These are phyloP conservation scores for Parnassius apollo DNA, from an alignment of 2,888 invertebrate species.

Conservation along the genomic window DNA sequence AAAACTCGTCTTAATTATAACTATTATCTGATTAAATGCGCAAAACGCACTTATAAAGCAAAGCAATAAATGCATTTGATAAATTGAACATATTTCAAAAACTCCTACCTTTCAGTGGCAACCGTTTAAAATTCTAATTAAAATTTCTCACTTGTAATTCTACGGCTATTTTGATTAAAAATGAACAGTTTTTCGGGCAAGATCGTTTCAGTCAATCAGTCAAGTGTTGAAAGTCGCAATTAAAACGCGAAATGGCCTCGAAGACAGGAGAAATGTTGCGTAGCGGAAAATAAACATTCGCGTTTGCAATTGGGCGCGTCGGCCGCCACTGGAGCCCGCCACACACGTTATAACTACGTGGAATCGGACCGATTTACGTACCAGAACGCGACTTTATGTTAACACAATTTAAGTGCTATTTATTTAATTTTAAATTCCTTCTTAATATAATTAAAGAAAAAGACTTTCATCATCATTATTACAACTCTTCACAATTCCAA, in stretches of 20 bases:
- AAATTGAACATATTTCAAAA: not conserved
- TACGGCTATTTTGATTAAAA: slow-evolving; percentile 10
- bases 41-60: slow-evolving; percentile 6
- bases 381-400: not conserved
- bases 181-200: slow-evolving; percentile 21
- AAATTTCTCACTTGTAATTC: slow-evolving; percentile 14
- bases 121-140: slow-evolving; percentile 2
- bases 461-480: too few species aligned
- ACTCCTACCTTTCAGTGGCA: not conserved
- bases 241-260: slow-evolving; percentile 47
- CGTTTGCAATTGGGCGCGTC: slow-evolving; percentile 60
- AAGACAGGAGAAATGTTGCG: slow-evolving; percentile 53
- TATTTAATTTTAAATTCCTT: too few species aligned
- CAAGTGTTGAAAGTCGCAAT: slow-evolving; percentile 59
- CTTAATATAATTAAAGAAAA: too few species aligned
- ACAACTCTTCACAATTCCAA: too few species aligned
- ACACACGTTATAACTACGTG: slow-evolving; percentile 54
- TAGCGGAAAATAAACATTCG: slow-evolving; percentile 53
- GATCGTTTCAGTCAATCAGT: slow-evolving; percentile 38
- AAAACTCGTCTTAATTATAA: slow-evolving; percentile 9
- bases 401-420: not conserved
- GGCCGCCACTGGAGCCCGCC: slow-evolving; percentile 51
- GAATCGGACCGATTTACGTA: slow-evolving; percentile 38
- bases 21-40: slow-evolving; percentile 2
- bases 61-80: slow-evolving; percentile 7